Percentiles rank a stretch among this genome's conserved stretches.
Conservation (phyloP, 2,797 vertebrate genomes). For the Rhinatrema bivittatum region DNA sequence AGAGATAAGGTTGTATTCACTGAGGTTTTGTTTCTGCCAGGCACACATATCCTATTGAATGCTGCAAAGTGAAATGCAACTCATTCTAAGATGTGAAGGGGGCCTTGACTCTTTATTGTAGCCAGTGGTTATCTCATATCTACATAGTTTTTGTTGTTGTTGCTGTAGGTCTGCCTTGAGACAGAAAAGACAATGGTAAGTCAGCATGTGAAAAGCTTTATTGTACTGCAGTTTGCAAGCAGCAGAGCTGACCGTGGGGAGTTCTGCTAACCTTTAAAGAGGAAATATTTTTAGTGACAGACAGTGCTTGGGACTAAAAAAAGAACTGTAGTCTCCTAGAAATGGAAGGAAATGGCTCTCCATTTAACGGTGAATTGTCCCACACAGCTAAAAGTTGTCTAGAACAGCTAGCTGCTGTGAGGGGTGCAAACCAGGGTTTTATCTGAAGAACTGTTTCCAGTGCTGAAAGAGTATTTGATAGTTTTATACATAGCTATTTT, state of each 20-base stretch:
- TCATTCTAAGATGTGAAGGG: too few species aligned
- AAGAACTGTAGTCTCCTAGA: conserved; percentile 9
- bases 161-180: conserved; percentile 31
- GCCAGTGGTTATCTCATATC: neutral
- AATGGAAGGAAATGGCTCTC: conserved; percentile 17
- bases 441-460: too few species aligned
- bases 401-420: too few species aligned
- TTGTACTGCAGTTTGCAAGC: conserved; percentile 6
- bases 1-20: too few species aligned
- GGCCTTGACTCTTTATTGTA: conserved; percentile 4
- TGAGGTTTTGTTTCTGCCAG: too few species aligned
- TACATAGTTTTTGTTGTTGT: conserved; percentile 14
- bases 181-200: conserved; percentile 16
- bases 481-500: too few species aligned
- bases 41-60: too few species aligned
- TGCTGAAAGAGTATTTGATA: too few species aligned
- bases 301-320: conserved; percentile 6
- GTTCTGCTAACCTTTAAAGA: conserved; percentile 22
- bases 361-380: too few species aligned
- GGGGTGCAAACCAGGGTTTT: too few species aligned
- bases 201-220: conserved; percentile 21
- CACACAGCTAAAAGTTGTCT: too few species aligned
- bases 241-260: conserved; percentile 17
- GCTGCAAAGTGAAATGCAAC: too few species aligned
- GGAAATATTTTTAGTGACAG: conserved; percentile 14